A percentile compares a stretch with the other conserved stretches of the same genome.
Conservation (phyloP, 2,888 invertebrate species). For the Griposia aprilina region DNA sequence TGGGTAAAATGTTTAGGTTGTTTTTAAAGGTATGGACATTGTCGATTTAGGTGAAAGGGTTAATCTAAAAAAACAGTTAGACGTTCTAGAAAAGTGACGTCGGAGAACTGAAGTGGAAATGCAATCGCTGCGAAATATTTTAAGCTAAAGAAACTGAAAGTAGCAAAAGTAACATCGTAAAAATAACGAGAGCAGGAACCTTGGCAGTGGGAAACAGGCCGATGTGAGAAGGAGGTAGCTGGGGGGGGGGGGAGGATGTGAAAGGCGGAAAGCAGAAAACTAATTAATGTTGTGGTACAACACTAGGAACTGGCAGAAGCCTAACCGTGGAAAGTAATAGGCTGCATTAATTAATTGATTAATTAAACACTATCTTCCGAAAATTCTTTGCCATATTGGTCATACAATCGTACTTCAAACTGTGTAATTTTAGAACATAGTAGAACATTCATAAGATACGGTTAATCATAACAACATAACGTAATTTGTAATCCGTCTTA, state of each 20-base stretch:
- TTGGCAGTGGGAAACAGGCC: too few relatives aligned
- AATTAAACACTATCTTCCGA: neutral
- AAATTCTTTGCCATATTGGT: neutral
- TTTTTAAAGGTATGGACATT: conserved; percentile 22
- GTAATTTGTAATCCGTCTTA: conserved; percentile 36
- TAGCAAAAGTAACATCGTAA: neutral
- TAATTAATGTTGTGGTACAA: neutral
- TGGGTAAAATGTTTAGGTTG: conserved; percentile 32
- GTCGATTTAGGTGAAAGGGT: neutral
- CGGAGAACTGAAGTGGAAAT: neutral
- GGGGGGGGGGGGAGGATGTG: neutral
- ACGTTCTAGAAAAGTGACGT: too few relatives aligned
- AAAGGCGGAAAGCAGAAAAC: neutral
- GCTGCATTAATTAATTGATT: neutral
- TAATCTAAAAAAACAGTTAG: neutral
- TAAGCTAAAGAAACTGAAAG: neutral
- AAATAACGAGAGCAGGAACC: neutral
- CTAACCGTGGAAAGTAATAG: neutral
- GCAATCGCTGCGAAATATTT: neutral
- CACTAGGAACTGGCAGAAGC: too few relatives aligned
- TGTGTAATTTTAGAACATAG: conserved; percentile 24
- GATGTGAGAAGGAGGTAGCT: neutral
- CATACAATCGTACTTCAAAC: conserved; percentile 1
- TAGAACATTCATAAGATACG: conserved; percentile 19
- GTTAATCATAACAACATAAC: conserved; percentile 28